These are phyloP conservation scores for Tapera naevia DNA, from an alignment of 2,797 vertebrate species.

Conservation along the genomic window DNA sequence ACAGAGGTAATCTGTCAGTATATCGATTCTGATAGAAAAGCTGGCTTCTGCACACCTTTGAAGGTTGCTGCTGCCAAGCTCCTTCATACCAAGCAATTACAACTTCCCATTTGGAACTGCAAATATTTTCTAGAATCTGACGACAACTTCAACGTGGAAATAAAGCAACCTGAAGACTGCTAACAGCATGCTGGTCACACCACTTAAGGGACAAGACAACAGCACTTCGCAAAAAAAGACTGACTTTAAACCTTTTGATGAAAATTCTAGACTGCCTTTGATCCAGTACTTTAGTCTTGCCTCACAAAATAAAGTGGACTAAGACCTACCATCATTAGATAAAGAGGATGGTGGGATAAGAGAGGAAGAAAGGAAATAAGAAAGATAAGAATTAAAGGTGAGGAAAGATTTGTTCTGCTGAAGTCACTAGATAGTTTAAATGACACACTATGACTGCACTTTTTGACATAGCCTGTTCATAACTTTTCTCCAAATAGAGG, in stretches of 20 bases:
- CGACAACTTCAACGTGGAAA: neutral
- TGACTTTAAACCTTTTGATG: neutral
- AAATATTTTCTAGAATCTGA: neutral
- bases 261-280: neutral
- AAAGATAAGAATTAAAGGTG: neutral
- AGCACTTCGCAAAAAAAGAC: neutral
- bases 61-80: neutral
- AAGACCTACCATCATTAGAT: neutral
- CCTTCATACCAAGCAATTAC: neutral
- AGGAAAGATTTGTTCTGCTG: neutral
- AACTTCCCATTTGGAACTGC: neutral
- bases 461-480: neutral
- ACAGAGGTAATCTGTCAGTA: neutral
- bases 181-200: neutral
- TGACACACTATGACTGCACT: neutral
- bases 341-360: neutral
- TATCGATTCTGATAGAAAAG: neutral
- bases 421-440: neutral
- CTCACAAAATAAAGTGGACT: neutral
- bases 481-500: neutral
- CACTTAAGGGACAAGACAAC: neutral
- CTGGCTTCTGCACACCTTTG: neutral
- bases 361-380: neutral
- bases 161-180: neutral
- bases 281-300: neutral